Evolutionary conservation across 2,113 vertebrate species (phyloP), one percentile per base, ranked within the genome.

Genomic region (Rhinogobius similis): DNA sequence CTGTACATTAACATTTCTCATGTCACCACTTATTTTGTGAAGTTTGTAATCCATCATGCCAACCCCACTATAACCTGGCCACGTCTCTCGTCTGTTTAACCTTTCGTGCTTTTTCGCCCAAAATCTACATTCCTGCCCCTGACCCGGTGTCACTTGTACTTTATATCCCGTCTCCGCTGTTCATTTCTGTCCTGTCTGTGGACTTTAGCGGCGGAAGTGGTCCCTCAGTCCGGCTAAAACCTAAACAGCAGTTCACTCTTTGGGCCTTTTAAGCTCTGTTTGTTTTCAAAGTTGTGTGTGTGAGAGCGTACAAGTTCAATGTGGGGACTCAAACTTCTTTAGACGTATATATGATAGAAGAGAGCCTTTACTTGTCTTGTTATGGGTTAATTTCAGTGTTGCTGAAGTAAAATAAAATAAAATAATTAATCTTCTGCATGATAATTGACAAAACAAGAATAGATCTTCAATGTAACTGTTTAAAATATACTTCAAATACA

Each of bases 241-340:
- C 84, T 92, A 93, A 92, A 91, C 89, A 86, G 66, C 77, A 82
- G 82, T 83, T 12, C 13, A 2, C 24, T n/a, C 81, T 64, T 50
- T 79, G 84, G 86, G 76, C 76, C 82, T 83, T 75, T 46, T 82
- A 46, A 71, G 78, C 75, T 88, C 72, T 88, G 89, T 92, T 92
- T 93, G 86, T 89, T 92, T 93, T 92, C 79, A 85, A 77, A 92
- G 85, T 67, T 85, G 81, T 84, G 90, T 93, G 79, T 75, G 43
- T 44, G 14, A 16, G 43, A 16, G 13, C 3, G 43, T 44, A 44
- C 14, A 48, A 48, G 46, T n/a, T 48, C 20, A 48, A 9, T 24
- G 21, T 24, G 52, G 23, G n/a, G 23, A 53, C 52, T 53, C 10
- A 5, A 4, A 23, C 21, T 55, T 26, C 23, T 26, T 24, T 21